A percentile compares a stretch with the other conserved stretches of the same genome.
These are phyloP conservation scores for Nephrocerus scutellatus DNA, from an alignment of 2,888 invertebrate species.

Conservation along the genomic window DNA sequence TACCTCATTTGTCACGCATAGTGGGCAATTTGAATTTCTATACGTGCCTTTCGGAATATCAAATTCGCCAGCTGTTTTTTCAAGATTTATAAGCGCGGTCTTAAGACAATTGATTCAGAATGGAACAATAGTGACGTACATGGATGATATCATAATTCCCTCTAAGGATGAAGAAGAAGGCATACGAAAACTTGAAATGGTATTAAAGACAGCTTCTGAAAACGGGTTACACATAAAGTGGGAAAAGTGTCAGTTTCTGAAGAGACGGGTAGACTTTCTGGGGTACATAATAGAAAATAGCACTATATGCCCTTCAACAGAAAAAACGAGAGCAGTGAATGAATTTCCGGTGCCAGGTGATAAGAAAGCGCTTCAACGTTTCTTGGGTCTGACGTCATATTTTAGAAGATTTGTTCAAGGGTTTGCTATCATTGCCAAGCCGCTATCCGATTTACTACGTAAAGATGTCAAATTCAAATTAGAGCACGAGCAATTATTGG, in stretches of 20 bases:
- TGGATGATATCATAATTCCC: conserved; percentile 22
- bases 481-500: conserved; percentile 4
- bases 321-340: conserved; percentile 10
- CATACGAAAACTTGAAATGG: conserved; percentile 10
- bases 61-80: conserved; percentile 20
- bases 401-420: conserved; percentile 5
- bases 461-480: conserved; percentile 11
- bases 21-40: conserved; percentile 20
- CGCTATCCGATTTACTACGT: conserved; percentile 26
- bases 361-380: conserved; percentile 16
- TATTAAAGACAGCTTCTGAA: conserved; percentile 11
- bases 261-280: conserved; percentile 15
- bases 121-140: conserved; percentile 15
- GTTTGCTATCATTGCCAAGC: conserved; percentile 32
- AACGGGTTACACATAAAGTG: conserved; percentile 20
- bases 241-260: conserved; percentile 22
- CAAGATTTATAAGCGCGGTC: conserved; percentile 14
- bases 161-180: conserved; percentile 17
- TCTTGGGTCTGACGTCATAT: conserved; percentile 14
- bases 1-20: conserved; percentile 17
- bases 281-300: conserved; percentile 16
- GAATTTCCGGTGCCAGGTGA: conserved; percentile 13
- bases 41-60: conserved; percentile 20
- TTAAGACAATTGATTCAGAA: conserved; percentile 18
- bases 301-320: conserved; percentile 11